A percentile compares a stretch with the other conserved stretches of the same genome.
Evolutionary conservation across 2,797 vertebrate species (phyloP).

Genomic region (Microctenopoma steveboyesi): DNA sequence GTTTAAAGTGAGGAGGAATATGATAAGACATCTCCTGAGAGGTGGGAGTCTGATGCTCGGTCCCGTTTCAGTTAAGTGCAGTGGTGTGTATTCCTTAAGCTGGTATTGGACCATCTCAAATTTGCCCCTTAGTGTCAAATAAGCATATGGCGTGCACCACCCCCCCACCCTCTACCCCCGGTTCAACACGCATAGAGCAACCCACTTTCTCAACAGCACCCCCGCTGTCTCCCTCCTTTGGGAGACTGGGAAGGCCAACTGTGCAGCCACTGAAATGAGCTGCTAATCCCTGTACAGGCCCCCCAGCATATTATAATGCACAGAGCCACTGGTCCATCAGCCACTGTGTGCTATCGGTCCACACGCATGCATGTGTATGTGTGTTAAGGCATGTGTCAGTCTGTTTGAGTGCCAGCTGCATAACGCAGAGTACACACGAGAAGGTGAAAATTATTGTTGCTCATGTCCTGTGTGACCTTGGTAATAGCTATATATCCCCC

Average conservation of each 20-base stretch:
- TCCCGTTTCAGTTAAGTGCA: conserved; percentile 69
- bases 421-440: conserved; percentile 40
- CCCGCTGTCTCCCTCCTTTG: conserved; percentile 70
- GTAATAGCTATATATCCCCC: conserved; percentile 61
- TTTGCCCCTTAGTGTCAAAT: conserved; percentile 79
- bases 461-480: conserved; percentile 56
- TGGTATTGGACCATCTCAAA: conserved; percentile 77
- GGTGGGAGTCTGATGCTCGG: conserved; percentile 65
- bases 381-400: conserved; percentile 65
- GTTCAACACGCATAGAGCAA: conserved; percentile 17
- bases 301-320: conserved; percentile 76
- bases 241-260: conserved; percentile 76
- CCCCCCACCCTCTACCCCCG: not conserved
- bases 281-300: conserved; percentile 81
- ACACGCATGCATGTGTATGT: conserved; percentile 39
- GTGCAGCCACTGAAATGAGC: conserved; percentile 81
- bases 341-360: conserved; percentile 45
- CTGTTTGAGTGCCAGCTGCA: conserved; percentile 62
- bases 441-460: conserved; percentile 71
- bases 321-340: conserved; percentile 56
- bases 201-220: conserved; percentile 56
- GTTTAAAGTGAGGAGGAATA: conserved; percentile 67
- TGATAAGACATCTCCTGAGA: conserved; percentile 71
- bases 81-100: conserved; percentile 74
- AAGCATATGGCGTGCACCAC: conserved; percentile 52